Conservation (phyloP, 2,113 vertebrate species). For the Corythoichthys haematopterus region DNA sequence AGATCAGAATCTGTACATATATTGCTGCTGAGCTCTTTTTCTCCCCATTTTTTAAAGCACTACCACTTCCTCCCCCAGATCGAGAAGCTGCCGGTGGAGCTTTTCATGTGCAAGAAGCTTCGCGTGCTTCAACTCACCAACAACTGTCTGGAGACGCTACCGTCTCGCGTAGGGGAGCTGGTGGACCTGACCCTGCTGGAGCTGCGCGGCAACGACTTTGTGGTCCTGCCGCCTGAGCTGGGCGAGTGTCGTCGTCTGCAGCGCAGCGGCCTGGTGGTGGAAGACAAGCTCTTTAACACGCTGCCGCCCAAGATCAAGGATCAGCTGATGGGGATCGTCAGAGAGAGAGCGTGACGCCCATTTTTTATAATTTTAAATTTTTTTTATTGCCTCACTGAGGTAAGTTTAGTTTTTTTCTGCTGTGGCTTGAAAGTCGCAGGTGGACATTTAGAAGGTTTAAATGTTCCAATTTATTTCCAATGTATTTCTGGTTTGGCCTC, state of each 20-base stretch:
- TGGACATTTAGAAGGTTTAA: background rate
- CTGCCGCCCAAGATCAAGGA: slow-evolving; percentile 92
- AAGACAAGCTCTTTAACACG: slow-evolving; percentile 93
- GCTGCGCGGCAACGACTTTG: slow-evolving; percentile 90
- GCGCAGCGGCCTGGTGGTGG: slow-evolving; percentile 87
- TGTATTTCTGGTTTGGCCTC: too few relatives aligned
- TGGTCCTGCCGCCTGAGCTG: slow-evolving; percentile 93
- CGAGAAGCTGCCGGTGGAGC: slow-evolving; percentile 87
- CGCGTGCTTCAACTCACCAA: slow-evolving; percentile 90
- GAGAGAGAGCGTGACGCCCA: slow-evolving; percentile 82
- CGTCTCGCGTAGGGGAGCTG: slow-evolving; percentile 90
- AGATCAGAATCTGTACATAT: too few relatives aligned
- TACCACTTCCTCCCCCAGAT: slow-evolving; percentile 71
- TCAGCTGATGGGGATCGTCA: slow-evolving; percentile 87
- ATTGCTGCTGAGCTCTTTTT: too few relatives aligned
- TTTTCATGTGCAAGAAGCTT: slow-evolving; percentile 96
- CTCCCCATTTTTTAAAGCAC: background rate
- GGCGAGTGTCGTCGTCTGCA: slow-evolving; percentile 90
- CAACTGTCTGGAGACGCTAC: slow-evolving; percentile 88
- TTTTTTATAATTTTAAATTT: too few relatives aligned
- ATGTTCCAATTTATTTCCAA: background rate
- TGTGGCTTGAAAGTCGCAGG: background rate
- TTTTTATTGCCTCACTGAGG: background rate
- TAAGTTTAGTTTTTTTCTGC: slow-evolving; percentile 1
- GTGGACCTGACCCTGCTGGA: slow-evolving; percentile 88